These are phyloP conservation scores for Cantharis lateralis DNA, from an alignment of 2,888 invertebrate species.

Conservation along the genomic window DNA sequence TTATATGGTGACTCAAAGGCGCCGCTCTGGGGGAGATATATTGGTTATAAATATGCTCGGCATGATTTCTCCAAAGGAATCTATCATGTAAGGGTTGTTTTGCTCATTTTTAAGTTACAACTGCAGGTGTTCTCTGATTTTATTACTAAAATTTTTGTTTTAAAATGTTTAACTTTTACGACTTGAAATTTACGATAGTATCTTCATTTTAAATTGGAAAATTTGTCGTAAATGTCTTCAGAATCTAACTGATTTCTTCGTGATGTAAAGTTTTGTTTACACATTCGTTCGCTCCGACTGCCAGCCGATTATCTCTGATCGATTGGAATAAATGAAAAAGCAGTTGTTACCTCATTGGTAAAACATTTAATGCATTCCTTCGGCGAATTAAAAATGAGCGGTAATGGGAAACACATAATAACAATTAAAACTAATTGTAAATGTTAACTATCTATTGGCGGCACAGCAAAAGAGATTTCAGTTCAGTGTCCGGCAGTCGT, in stretches of 20 bases:
- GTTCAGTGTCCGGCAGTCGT: conserved; percentile 31
- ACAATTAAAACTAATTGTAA: conserved; percentile 32
- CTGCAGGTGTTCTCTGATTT: conserved; percentile 37
- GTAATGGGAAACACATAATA: conserved; percentile 30
- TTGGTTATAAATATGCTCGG: conserved; percentile 48
- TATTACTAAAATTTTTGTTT: conserved; percentile 18
- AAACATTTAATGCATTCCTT: conserved; percentile 24
- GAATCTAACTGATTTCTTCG: not conserved
- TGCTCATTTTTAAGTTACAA: conserved; percentile 32
- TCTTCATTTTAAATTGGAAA: conserved; percentile 8
- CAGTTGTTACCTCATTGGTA: conserved; percentile 16
- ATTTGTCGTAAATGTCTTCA: conserved; percentile 2
- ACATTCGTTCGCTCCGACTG: not conserved
- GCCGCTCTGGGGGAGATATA: conserved; percentile 48
- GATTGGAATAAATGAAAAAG: conserved; percentile 7
- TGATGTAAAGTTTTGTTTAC: not conserved
- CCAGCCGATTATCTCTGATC: not conserved
- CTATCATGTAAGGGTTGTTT: conserved; percentile 34
- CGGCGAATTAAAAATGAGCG: conserved; percentile 27
- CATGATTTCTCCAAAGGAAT: conserved; percentile 34
- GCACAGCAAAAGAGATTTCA: conserved; percentile 28
- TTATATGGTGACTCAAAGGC: conserved; percentile 48
- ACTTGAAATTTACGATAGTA: conserved; percentile 16
- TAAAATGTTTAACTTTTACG: conserved; percentile 15
- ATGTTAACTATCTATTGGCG: conserved; percentile 32